Conservation (phyloP, 2,113 vertebrate species). For the Malurus elegans region DNA sequence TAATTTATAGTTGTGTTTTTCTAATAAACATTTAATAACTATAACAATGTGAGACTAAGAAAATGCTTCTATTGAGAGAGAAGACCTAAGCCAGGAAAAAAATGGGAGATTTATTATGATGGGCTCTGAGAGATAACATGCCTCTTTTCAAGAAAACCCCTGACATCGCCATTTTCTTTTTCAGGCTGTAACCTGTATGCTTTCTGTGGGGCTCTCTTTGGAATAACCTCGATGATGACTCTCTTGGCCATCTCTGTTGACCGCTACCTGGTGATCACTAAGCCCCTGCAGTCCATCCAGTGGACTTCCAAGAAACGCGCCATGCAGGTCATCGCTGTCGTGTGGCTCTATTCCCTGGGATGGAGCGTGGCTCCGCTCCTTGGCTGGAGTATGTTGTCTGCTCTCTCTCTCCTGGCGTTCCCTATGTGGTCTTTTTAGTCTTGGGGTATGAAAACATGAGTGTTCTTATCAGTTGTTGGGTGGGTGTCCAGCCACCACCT, state of each 20-base stretch:
- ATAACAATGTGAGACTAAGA: background rate
- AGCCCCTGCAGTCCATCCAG: constrained; percentile 65
- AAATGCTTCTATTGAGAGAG: background rate
- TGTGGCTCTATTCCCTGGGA: constrained; percentile 69
- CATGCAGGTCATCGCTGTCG: background rate
- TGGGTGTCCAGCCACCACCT: background rate
- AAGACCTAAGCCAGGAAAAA: background rate
- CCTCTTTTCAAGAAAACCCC: background rate
- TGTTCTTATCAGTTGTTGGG: background rate
- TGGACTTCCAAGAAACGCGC: constrained; percentile 64
- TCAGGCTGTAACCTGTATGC: constrained; percentile 70
- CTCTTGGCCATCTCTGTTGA: constrained; percentile 70
- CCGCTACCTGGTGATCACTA: constrained; percentile 72
- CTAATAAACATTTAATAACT: background rate
- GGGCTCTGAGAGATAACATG: background rate
- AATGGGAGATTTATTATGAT: background rate
- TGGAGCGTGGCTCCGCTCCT: constrained; percentile 68
- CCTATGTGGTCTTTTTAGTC: background rate
- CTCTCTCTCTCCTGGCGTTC: background rate
- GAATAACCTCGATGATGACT: constrained; percentile 76
- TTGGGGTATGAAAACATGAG: background rate
- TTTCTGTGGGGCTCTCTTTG: constrained; percentile 72
- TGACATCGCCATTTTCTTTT: background rate
- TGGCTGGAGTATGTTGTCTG: constrained; percentile 68
- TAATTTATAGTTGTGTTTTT: background rate